phyloP scores from a whole-genome alignment of 2,888 invertebrate species.

The Diplolepis rosae region DNA sequence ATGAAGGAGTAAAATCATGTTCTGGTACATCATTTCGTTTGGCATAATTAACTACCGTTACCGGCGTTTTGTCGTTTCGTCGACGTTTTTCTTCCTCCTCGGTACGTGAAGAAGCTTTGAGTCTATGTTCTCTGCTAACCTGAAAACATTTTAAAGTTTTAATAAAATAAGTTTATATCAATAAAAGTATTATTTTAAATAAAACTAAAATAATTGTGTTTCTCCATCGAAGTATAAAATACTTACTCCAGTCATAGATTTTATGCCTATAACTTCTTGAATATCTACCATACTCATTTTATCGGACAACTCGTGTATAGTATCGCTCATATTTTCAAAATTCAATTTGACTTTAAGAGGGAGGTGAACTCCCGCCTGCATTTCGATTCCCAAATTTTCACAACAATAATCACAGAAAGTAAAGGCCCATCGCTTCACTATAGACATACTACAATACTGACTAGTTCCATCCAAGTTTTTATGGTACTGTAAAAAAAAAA shows the following conservation, averaged over 20 bases:
- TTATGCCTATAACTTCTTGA: not conserved
- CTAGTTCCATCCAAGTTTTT: conserved; percentile 28
- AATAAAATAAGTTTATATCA: not conserved
- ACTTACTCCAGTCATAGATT: conserved; percentile 32
- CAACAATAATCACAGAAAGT: conserved; percentile 70
- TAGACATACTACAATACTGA: conserved; percentile 62
- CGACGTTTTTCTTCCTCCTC: conserved; percentile 49
- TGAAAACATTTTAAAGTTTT: not conserved
- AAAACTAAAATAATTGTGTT: too few species aligned
- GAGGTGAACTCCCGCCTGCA: conserved; percentile 60
- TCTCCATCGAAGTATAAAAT: not conserved
- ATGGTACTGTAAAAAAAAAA: conserved; percentile 57
- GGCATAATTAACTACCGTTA: not conserved
- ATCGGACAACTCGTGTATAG: not conserved
- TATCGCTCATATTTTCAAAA: not conserved
- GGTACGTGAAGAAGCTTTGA: conserved; percentile 51
- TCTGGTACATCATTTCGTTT: not conserved
- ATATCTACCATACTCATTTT: not conserved
- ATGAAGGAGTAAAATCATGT: not conserved
- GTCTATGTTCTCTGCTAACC: conserved; percentile 52
- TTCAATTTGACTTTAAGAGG: conserved; percentile 58
- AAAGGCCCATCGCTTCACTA: conserved; percentile 66
- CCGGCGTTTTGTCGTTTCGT: conserved; percentile 27
- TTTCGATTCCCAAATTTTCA: conserved; percentile 50
- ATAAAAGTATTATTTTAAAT: not conserved